These are phyloP conservation scores for Orchestes rusci DNA, from an alignment of 2,888 invertebrate genomes.

Conservation along the genomic window DNA sequence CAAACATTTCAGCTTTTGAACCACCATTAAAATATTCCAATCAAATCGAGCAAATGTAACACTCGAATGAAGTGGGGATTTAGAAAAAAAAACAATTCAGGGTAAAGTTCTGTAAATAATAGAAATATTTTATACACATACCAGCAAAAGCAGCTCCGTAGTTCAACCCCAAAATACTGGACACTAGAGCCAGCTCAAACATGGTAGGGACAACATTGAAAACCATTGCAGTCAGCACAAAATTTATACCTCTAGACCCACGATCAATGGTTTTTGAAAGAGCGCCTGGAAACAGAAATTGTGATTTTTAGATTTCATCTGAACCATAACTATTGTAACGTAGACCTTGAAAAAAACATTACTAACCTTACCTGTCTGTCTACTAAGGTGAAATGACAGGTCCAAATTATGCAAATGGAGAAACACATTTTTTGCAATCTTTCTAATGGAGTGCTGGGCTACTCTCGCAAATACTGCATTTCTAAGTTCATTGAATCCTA, in stretches of 20 bases:
- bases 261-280: slow-evolving; percentile 68
- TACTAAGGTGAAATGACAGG: slow-evolving; percentile 83
- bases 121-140: too few species aligned
- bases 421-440: slow-evolving; percentile 92
- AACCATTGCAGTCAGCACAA: slow-evolving; percentile 91
- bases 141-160: slow-evolving; percentile 56
- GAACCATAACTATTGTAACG: neutral
- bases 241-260: slow-evolving; percentile 94
- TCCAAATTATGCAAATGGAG: slow-evolving; percentile 92
- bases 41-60: too few species aligned
- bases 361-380: slow-evolving; percentile 83
- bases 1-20: too few species aligned
- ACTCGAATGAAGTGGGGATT: too few species aligned
- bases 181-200: slow-evolving; percentile 87
- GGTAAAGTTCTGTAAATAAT: too few species aligned
- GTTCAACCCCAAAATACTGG: slow-evolving; percentile 76
- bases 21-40: too few species aligned
- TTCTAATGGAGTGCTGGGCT: slow-evolving; percentile 92
- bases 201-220: slow-evolving; percentile 96
- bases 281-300: slow-evolving; percentile 34
- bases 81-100: too few species aligned
- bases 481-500: slow-evolving; percentile 90
- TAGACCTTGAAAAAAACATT: slow-evolving; percentile 16
- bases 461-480: slow-evolving; percentile 98
- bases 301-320: neutral